Evolutionary conservation across 2,113 vertebrate genomes (phyloP).

Genomic region (Neopipo cinnamomea): DNA sequence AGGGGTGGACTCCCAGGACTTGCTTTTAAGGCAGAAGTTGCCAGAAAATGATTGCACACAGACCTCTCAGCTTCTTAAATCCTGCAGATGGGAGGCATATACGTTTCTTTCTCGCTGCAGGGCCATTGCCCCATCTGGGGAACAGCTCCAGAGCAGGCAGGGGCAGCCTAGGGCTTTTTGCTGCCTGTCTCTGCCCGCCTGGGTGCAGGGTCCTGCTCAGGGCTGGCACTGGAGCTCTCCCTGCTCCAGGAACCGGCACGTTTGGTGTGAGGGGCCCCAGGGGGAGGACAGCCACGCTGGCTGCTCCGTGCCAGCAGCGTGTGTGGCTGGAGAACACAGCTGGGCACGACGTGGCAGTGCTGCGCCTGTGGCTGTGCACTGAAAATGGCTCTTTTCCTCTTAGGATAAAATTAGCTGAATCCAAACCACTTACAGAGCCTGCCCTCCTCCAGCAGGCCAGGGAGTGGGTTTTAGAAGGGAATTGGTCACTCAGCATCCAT

Average conservation of each 20-base stretch:
- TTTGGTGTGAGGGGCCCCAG: background rate
- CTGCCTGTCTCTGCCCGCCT: background rate
- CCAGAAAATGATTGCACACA: background rate
- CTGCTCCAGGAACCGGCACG: fast-evolving
- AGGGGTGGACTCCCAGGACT: background rate
- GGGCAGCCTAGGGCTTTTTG: background rate
- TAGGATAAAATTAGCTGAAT: background rate
- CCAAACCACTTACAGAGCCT: background rate
- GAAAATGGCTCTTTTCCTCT: background rate
- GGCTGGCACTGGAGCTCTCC: background rate
- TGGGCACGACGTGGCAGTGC: background rate
- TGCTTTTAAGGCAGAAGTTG: background rate
- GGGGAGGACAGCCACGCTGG: background rate
- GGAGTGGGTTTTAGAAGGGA: background rate
- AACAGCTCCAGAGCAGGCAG: background rate
- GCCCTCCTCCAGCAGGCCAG: background rate
- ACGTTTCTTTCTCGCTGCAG: background rate
- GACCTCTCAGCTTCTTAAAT: background rate
- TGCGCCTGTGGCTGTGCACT: background rate
- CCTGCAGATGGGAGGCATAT: background rate
- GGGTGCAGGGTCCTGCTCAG: background rate
- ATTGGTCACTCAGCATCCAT: background rate
- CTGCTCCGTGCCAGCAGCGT: background rate
- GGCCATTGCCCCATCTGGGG: background rate
- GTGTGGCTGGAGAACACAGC: background rate